A percentile compares a stretch with the other conserved stretches of the same genome.
These are phyloP conservation scores for Megalonaias nervosa DNA, from an alignment of 1,140 invertebrate species.

Conservation along the genomic window DNA sequence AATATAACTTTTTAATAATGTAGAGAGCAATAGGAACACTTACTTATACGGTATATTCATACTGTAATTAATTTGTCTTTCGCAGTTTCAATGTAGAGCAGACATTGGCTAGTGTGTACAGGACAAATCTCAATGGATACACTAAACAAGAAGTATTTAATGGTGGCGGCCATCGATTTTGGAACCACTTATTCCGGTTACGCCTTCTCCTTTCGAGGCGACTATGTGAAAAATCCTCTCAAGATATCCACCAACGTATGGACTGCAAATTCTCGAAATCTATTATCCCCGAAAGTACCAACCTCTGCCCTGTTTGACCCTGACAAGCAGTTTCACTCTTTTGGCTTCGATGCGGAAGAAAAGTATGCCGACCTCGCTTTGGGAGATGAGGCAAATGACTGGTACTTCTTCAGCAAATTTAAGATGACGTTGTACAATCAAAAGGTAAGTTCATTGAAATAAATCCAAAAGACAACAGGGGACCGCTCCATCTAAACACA, in stretches of 20 bases:
- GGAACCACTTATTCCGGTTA: constrained; percentile 7
- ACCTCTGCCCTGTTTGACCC: constrained; percentile 11
- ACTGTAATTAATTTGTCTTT: too few species aligned
- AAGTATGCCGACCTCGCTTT: neutral
- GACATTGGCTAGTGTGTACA: too few species aligned
- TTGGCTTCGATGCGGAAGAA: constrained; percentile 17
- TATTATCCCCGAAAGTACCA: neutral
- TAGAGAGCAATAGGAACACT: too few species aligned
- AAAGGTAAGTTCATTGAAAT: neutral
- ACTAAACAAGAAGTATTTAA: too few species aligned
- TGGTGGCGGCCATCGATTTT: constrained; percentile 10
- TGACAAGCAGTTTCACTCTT: constrained; percentile 1
- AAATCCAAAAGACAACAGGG: too few species aligned
- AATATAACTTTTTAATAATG: too few species aligned
- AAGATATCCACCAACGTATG: neutral
- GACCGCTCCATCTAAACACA: too few species aligned
- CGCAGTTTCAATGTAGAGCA: too few species aligned
- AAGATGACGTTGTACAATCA: constrained; percentile 12
- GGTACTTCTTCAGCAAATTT: constrained; percentile 10
- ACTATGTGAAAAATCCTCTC: neutral
- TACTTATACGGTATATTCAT: too few species aligned
- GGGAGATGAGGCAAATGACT: neutral
- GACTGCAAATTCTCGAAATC: neutral
- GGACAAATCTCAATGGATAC: too few species aligned
- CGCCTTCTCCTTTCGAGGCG: neutral